A percentile compares a stretch with the other conserved stretches of the same genome.
phyloP scores from a whole-genome alignment of 2,888 invertebrate species.

The Slavum lentiscoides region DNA sequence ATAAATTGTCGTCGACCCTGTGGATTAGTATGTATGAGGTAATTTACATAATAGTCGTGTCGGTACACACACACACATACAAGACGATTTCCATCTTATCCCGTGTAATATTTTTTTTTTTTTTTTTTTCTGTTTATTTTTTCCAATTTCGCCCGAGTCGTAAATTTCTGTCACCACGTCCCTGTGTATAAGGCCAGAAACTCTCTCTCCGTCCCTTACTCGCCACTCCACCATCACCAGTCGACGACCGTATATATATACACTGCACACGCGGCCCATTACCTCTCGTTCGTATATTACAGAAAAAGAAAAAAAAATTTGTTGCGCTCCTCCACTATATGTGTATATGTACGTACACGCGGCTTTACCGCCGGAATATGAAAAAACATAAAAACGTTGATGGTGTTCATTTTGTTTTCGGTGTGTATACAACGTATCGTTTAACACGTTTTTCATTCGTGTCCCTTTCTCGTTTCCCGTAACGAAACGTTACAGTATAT shows the following conservation, averaged over 20 bases:
- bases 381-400: constrained; percentile 31
- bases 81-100: constrained; percentile 41
- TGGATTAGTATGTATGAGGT: constrained; percentile 53
- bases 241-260: not conserved
- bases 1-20: constrained; percentile 45
- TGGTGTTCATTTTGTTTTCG: constrained; percentile 7
- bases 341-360: not conserved
- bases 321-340: not conserved
- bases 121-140: not conserved
- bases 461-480: not conserved
- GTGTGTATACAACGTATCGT: not conserved
- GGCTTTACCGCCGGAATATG: constrained; percentile 10
- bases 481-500: no score
- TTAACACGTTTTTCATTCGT: not conserved
- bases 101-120: constrained; percentile 24
- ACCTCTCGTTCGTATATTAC: constrained; percentile 8
- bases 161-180: constrained; percentile 47
- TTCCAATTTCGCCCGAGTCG: constrained; percentile 41
- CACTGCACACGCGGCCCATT: not conserved
- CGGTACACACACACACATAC: not conserved
- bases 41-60: constrained; percentile 51
- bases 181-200: constrained; percentile 6
- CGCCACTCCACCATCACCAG: no score
- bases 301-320: not conserved
- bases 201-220: not conserved